phyloP scores from a whole-genome alignment of 1,140 invertebrate species.

The Trachelipus rathkii region DNA sequence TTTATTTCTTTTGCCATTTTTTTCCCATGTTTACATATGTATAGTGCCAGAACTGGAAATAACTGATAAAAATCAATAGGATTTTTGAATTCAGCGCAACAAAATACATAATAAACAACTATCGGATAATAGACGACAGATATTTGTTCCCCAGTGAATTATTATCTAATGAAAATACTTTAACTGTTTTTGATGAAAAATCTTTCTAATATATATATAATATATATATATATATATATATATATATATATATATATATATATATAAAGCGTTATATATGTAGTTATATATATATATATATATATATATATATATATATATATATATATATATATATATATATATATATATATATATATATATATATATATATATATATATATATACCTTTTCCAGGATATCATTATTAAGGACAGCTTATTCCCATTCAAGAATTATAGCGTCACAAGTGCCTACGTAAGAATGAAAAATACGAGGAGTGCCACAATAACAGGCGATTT shows the following conservation, averaged over 20 bases:
- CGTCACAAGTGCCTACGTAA: slow-evolving; percentile 23
- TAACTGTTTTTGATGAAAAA: too few species aligned
- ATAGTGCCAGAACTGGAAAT: too few species aligned
- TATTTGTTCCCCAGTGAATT: too few species aligned
- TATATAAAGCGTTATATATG: too few species aligned
- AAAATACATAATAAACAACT: too few species aligned
- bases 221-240: background rate
- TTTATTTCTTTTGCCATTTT: too few species aligned
- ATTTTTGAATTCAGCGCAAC: too few species aligned
- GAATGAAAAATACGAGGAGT: slow-evolving; percentile 24
- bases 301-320: slow-evolving; percentile 29
- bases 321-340: slow-evolving; percentile 26
- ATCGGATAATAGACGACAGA: too few species aligned
- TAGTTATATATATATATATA: slow-evolving; percentile 8
- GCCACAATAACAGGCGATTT: slow-evolving; percentile 23
- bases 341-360: slow-evolving; percentile 23
- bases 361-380: slow-evolving; percentile 26
- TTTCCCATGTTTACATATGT: too few species aligned
- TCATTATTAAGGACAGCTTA: slow-evolving; percentile 19
- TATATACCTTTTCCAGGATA: slow-evolving; percentile 18
- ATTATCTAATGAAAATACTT: too few species aligned
- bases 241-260: slow-evolving; percentile 4
- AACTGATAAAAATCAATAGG: too few species aligned
- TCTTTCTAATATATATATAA: background rate
- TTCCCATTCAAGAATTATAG: slow-evolving; percentile 19